Evolutionary conservation across 2,888 invertebrate genomes (phyloP).

Genomic region (Trissoscelio sp.): DNA sequence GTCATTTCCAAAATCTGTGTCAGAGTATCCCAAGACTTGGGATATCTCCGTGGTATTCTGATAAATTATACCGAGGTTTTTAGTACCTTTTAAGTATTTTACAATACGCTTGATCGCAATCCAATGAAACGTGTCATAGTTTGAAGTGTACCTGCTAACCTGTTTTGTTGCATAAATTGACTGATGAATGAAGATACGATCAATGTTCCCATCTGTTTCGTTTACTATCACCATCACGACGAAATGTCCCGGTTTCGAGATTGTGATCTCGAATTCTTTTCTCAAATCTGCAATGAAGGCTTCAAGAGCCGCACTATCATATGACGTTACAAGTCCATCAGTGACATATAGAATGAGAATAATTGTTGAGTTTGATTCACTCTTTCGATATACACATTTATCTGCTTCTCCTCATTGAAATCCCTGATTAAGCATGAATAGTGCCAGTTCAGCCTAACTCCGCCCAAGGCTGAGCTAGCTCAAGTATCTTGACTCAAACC

Average conservation of each 20-base stretch:
- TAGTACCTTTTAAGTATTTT: conserved; percentile 63
- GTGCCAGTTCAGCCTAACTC: background rate
- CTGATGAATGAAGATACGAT: conserved; percentile 26
- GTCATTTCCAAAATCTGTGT: conserved; percentile 66
- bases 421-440: conserved; percentile 5
- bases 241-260: conserved; percentile 2
- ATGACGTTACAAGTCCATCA: conserved; percentile 8
- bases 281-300: background rate
- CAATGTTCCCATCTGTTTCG: background rate
- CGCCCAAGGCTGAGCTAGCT: too few species aligned
- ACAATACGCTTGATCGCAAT: conserved; percentile 66
- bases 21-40: conserved; percentile 49
- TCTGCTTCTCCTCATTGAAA: conserved; percentile 22
- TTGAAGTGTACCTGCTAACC: conserved; percentile 56
- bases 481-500: conserved; percentile 35
- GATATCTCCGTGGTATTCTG: background rate
- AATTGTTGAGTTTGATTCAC: background rate
- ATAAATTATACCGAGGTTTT: conserved; percentile 54
- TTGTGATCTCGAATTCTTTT: conserved; percentile 13
- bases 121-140: conserved; percentile 48
- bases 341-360: conserved; percentile 5
- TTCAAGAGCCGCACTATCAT: background rate
- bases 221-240: conserved; percentile 25
- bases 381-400: conserved; percentile 21
- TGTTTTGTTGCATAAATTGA: conserved; percentile 44